A percentile compares a stretch with the other conserved stretches of the same genome.
Evolutionary conservation across 2,888 invertebrate species (phyloP).

Genomic region (Deroplatys truncata): DNA sequence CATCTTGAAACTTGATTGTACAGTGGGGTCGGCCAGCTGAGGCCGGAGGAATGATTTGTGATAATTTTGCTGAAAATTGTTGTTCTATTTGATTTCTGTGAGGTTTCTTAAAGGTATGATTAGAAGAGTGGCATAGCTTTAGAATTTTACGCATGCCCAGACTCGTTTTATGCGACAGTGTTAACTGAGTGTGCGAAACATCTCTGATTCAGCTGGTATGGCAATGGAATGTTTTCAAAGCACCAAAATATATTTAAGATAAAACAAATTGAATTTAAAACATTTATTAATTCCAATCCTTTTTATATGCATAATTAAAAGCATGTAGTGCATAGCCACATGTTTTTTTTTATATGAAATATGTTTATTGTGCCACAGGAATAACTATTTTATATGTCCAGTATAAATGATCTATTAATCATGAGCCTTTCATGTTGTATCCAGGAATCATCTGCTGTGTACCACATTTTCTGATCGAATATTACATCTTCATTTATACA

Average conservation of each 20-base stretch:
- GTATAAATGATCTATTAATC: not conserved
- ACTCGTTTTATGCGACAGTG: not conserved
- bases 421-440: slow-evolving; percentile 21
- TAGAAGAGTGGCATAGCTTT: not conserved
- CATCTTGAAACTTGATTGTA: slow-evolving; percentile 36
- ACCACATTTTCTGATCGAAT: slow-evolving; percentile 21
- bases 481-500: slow-evolving; percentile 23
- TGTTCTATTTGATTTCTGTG: not conserved
- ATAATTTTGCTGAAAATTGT: slow-evolving; percentile 18
- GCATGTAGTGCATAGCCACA: not conserved
- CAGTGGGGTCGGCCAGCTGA: slow-evolving; percentile 19
- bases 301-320: not conserved
- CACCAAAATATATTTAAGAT: not conserved
- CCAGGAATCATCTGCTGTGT: slow-evolving; percentile 27
- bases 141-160: not conserved
- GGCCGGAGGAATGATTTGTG: slow-evolving; percentile 27
- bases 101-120: not conserved
- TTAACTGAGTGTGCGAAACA: not conserved
- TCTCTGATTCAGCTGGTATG: not conserved
- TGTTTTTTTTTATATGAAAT: not conserved
- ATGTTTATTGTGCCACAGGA: not conserved
- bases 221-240: not conserved
- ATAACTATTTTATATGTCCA: not conserved
- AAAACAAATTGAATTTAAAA: not conserved
- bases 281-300: not conserved